Percentiles rank a stretch among this genome's conserved stretches.
Evolutionary conservation across 2,797 vertebrate species (phyloP).

Genomic region (Sylvia borin): DNA sequence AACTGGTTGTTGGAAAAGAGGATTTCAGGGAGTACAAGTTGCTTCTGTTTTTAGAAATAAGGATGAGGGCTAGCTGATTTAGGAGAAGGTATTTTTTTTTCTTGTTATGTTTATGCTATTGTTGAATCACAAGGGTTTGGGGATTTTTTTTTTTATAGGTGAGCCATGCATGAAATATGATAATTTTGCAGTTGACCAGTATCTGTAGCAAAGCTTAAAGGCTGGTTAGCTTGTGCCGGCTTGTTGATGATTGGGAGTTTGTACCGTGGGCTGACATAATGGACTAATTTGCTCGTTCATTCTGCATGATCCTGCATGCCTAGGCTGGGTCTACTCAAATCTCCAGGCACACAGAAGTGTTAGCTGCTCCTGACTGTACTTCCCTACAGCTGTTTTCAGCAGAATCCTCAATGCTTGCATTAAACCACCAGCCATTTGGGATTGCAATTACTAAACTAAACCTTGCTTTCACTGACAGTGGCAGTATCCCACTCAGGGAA

Average conservation of each 20-base stretch:
- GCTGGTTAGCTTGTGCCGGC: not conserved
- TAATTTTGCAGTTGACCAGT: not conserved
- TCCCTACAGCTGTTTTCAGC: not conserved
- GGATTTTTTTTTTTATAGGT: not conserved
- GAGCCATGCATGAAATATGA: not conserved
- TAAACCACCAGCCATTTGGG: not conserved
- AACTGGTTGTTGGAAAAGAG: not conserved
- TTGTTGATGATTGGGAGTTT: not conserved
- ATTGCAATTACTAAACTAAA: not conserved
- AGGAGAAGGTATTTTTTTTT: not conserved
- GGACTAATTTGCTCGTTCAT: not conserved
- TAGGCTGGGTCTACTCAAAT: not conserved
- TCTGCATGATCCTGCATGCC: slow-evolving; percentile 8
- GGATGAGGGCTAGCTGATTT: not conserved
- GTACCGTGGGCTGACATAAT: not conserved
- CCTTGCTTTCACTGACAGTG: not conserved
- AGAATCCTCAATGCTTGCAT: not conserved
- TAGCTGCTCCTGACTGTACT: not conserved
- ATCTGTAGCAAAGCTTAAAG: not conserved
- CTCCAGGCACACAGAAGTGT: not conserved
- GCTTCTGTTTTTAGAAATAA: not conserved
- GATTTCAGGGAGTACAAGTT: not conserved
- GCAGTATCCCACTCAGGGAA: not conserved
- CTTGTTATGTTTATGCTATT: not conserved
- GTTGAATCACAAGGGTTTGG: not conserved